Percentiles rank a stretch among this genome's conserved stretches.
phyloP scores from a whole-genome alignment of 1,140 invertebrate species.

The Hetaerina americana region DNA sequence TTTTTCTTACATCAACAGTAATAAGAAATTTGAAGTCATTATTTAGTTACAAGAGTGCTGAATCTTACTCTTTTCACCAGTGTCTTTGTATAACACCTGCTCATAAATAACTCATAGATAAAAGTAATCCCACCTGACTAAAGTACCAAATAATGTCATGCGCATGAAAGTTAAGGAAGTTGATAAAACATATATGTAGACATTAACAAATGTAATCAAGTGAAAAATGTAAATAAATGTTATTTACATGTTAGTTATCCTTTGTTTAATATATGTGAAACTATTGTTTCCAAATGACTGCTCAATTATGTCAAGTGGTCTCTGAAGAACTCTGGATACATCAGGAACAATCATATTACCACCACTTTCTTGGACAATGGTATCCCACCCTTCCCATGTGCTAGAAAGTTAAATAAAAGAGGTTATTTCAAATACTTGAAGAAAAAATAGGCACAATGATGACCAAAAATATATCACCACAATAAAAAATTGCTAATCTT shows the following conservation, averaged over 20 bases:
- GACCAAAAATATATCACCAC: neutral
- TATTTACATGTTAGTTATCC: constrained; percentile 13
- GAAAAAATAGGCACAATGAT: neutral
- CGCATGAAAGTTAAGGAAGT: no score
- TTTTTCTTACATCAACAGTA: no score
- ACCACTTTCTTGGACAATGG: constrained; percentile 11
- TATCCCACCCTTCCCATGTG: constrained; percentile 12
- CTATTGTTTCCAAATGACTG: constrained; percentile 6
- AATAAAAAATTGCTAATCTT: neutral
- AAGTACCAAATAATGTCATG: no score
- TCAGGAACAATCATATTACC: constrained; percentile 18
- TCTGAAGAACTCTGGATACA: constrained; percentile 16
- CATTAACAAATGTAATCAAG: neutral
- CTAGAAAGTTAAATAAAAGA: constrained; percentile 4
- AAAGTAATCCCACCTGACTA: no score
- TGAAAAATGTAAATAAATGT: neutral
- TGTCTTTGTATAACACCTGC: no score
- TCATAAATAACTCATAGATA: no score
- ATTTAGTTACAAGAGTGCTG: no score
- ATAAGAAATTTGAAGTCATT: no score
- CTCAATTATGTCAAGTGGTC: constrained; percentile 13
- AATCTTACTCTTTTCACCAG: no score
- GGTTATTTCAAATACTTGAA: neutral
- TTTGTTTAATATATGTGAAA: constrained; percentile 12
- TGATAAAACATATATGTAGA: neutral